Conservation (phyloP, 2,888 invertebrate species). For the Lycophotia porphyrea region DNA sequence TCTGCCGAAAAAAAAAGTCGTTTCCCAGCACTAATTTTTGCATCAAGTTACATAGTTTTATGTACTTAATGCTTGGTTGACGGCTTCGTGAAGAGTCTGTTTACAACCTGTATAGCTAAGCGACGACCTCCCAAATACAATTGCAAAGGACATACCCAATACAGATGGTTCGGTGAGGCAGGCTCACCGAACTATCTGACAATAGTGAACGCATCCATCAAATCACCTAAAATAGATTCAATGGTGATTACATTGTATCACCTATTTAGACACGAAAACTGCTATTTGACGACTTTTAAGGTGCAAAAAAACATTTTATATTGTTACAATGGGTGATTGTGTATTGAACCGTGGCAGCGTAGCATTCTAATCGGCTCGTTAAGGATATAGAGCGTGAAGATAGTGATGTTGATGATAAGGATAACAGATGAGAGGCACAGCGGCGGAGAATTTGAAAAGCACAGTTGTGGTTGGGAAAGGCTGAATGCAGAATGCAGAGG, state of each 20-base stretch:
- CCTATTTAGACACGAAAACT: constrained; percentile 27
- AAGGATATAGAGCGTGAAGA: constrained; percentile 34
- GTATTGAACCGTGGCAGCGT: neutral
- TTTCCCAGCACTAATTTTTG: too few species aligned
- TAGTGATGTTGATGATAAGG: constrained; percentile 10
- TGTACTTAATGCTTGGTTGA: too few species aligned
- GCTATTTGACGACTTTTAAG: constrained; percentile 33
- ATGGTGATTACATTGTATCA: constrained; percentile 10
- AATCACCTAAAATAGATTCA: neutral
- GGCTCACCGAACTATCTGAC: neutral
- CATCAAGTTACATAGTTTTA: too few species aligned
- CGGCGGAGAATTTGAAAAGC: too few species aligned
- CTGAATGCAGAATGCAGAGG: neutral
- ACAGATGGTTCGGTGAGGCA: too few species aligned
- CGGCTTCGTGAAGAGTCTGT: too few species aligned
- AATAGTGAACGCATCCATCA: constrained; percentile 32
- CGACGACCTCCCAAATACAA: neutral
- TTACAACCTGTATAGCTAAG: too few species aligned
- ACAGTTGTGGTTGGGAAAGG: neutral
- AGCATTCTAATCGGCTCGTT: constrained; percentile 49
- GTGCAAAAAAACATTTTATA: constrained; percentile 16
- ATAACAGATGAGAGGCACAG: neutral
- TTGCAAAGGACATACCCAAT: constrained; percentile 15
- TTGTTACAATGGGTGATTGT: constrained; percentile 26
- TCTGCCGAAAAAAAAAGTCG: too few species aligned